phyloP scores from a whole-genome alignment of 2,888 invertebrate genomes.

The Aplocera efformata region DNA sequence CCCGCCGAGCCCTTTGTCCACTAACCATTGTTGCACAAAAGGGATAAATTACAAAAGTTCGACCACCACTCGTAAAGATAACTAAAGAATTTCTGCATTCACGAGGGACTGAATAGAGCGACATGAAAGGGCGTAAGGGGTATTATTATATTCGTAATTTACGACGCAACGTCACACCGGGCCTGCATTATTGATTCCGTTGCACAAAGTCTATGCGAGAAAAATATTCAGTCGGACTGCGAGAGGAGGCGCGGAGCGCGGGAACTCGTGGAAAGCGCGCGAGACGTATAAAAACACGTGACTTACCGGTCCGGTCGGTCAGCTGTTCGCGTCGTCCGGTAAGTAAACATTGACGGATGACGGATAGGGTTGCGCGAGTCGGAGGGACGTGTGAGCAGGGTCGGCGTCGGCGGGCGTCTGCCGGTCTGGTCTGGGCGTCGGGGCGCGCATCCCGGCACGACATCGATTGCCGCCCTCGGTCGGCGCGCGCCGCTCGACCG shows the following conservation, averaged over 20 bases:
- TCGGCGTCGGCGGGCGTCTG: conserved; percentile 80
- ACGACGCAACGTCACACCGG: conserved; percentile 59
- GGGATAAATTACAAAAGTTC: conserved; percentile 73
- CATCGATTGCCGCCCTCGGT: conserved; percentile 78
- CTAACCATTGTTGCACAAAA: conserved; percentile 64
- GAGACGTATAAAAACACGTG: conserved; percentile 61
- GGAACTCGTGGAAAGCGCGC: conserved; percentile 28
- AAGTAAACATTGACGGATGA: conserved; percentile 75
- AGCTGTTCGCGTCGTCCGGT: conserved; percentile 75
- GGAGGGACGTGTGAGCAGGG: conserved; percentile 64
- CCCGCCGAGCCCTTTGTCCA: conserved; percentile 62
- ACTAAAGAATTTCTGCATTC: conserved; percentile 65
- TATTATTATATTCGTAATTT: conserved; percentile 74
- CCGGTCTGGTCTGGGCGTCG: conserved; percentile 82
- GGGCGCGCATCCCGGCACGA: conserved; percentile 77
- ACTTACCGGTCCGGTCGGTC: conserved; percentile 77
- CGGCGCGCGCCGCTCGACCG: conserved; percentile 71
- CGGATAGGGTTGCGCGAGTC: conserved; percentile 57
- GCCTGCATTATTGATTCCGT: conserved; percentile 61
- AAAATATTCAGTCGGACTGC: conserved; percentile 45
- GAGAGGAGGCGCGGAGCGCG: conserved; percentile 26
- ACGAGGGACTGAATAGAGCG: conserved; percentile 60
- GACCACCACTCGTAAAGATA: conserved; percentile 70
- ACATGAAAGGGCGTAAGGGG: conserved; percentile 67
- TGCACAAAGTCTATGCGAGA: conserved; percentile 52